Percentiles rank a stretch among this genome's conserved stretches.
Conservation (phyloP, 2,113 vertebrate species). For the Ancistrus triradiatus region DNA sequence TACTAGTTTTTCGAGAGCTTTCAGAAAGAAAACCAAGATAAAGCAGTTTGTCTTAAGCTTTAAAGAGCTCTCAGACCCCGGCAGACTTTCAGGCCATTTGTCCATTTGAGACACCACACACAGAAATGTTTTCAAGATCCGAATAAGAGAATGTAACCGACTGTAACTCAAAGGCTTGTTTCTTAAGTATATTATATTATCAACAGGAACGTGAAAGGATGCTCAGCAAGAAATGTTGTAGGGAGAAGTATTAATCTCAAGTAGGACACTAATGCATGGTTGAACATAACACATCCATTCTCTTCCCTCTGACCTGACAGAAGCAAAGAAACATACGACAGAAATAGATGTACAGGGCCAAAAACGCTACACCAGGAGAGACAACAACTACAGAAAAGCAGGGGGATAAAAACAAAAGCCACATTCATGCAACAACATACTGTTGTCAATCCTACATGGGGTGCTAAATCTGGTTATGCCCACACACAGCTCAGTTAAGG, state of each 20-base stretch:
- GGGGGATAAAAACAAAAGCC: too few relatives aligned
- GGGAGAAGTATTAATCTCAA: constrained; percentile 3
- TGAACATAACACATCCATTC: constrained; percentile 4
- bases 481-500: too few relatives aligned
- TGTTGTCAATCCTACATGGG: too few relatives aligned
- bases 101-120: constrained; percentile 13
- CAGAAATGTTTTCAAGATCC: constrained; percentile 14
- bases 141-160: constrained; percentile 10
- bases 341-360: neutral
- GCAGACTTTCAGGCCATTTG: constrained; percentile 23
- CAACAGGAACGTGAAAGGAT: neutral
- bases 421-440: too few relatives aligned
- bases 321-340: neutral
- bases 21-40: constrained; percentile 14
- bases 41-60: constrained; percentile 18
- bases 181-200: constrained; percentile 1
- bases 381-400: neutral
- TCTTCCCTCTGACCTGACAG: constrained; percentile 7
- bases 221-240: neutral
- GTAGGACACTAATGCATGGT: neutral
- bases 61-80: constrained; percentile 21
- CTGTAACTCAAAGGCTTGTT: neutral
- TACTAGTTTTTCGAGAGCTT: constrained; percentile 11
- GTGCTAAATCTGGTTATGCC: too few relatives aligned
- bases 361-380: neutral